Base-by-base conservation (phyloP, 1,140 invertebrate genomes). In the Nephila pilipes region DNA sequence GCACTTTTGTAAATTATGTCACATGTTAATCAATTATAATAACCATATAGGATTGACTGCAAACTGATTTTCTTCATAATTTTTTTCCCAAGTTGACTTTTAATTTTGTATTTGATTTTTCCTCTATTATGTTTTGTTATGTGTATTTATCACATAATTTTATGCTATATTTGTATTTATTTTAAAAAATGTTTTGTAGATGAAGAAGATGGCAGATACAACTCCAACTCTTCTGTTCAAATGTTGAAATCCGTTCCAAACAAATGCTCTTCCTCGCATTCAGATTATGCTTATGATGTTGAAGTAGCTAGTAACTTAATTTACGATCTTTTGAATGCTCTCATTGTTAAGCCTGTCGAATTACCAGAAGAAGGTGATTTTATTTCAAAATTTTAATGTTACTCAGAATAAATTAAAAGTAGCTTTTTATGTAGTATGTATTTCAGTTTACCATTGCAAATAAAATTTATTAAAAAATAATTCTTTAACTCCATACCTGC, bases 261-360 rank as follows among this genome's bases (percentile, higher is more conserved):
- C 8, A 95, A 96, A 94, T 94, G 95, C 32, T 38, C 94, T 22
- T 90, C 94, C 14, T 85, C 93, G 69, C 87, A 94, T 16, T 94
- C 94, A 16, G 93, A 88, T 29, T 65, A 89, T 75, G 38, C 54
- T 1, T 85, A 93, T 80, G 80, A 93, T 81, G 38, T 87, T 29
- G 81, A 94, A 87, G 36, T 38, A 55, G 69, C 87, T 16, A 96
- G 97, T 90, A 96, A 96, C 92, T 97, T 97, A 2, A 96, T 98
- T 65, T 96, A 96, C 94, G 97, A 97, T 94, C 95, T 98, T 4
- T 95, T 98, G 6, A 97, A 97, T 95, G 97, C 97, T 29, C 95
- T 98, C 0, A 96, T 97, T 57, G 96, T 97, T 65, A 95, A 95
- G 94, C 94, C 94, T 93, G 94, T 94, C 25, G 94, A 85, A 81